Percentiles rank a stretch among this genome's conserved stretches.
Evolutionary conservation across 2,797 vertebrate genomes (phyloP).

Genomic region (Gymnodraco acuticeps): DNA sequence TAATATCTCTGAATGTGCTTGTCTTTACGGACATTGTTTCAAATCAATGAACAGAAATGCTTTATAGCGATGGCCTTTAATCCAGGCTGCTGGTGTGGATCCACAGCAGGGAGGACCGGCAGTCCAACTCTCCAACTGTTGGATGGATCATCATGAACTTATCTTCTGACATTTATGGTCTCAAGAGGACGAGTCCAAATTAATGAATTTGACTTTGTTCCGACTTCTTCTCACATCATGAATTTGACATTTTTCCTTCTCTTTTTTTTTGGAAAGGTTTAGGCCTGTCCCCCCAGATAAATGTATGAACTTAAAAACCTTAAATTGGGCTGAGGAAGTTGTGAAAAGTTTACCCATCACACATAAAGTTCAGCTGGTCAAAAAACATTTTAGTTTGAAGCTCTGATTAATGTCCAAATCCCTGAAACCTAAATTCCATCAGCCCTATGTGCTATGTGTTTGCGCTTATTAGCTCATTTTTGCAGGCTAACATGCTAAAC

Average conservation of each 20-base stretch:
- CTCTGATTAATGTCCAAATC: too few species aligned
- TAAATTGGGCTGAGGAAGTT: too few species aligned
- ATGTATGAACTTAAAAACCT: neutral
- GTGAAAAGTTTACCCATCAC: neutral
- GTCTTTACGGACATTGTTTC: neutral
- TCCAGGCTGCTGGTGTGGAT: neutral
- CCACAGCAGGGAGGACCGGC: too few species aligned
- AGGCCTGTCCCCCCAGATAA: neutral
- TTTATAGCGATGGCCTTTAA: neutral
- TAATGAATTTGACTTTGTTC: neutral
- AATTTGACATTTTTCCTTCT: neutral
- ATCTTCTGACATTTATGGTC: neutral
- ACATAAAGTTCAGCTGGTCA: neutral
- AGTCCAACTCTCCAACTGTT: neutral
- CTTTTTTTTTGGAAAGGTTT: neutral
- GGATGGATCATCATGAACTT: slow-evolving; percentile 2
- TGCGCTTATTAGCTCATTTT: too few species aligned
- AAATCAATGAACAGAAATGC: neutral
- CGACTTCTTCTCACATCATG: neutral
- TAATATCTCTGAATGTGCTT: neutral
- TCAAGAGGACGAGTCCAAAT: neutral
- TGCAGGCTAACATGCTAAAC: neutral
- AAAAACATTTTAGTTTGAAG: neutral
- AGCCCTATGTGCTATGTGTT: too few species aligned
- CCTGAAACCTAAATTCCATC: too few species aligned